These are phyloP conservation scores for Beroe forskalii DNA, from an alignment of 37 sponge, comb jelly and placozoan species.

Conservation along the genomic window DNA sequence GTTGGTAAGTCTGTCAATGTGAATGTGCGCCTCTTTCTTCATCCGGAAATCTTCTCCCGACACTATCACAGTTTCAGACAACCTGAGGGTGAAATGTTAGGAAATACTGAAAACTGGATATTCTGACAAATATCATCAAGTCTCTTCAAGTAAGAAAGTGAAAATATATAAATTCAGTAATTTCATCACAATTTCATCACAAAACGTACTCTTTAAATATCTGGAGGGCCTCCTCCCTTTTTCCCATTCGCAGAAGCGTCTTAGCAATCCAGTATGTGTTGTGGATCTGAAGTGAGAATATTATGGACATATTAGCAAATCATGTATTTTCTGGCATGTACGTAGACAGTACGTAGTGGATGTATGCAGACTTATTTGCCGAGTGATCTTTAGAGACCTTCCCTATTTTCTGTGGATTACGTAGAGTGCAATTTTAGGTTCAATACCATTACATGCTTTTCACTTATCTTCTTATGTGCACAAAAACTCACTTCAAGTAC, in stretches of 20 bases:
- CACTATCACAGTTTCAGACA: not conserved
- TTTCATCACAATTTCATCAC: no score
- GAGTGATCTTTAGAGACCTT: no score
- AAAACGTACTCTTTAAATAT: not conserved
- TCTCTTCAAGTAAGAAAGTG: not conserved
- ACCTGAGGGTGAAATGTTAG: not conserved
- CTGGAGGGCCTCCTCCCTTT: conserved; percentile 12
- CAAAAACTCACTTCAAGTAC: no score
- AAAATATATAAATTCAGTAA: no score
- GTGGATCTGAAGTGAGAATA: conserved; percentile 24
- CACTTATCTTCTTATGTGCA: no score
- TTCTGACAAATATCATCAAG: not conserved
- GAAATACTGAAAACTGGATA: not conserved
- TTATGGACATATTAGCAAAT: no score
- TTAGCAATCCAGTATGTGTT: conserved; percentile 31
- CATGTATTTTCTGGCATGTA: no score
- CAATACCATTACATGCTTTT: no score
- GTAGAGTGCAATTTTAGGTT: no score
- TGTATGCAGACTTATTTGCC: no score
- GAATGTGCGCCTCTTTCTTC: conserved; percentile 16
- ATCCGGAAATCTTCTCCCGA: conserved; percentile 28
- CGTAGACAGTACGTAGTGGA: no score
- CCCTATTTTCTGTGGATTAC: no score
- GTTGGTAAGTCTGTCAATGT: conserved; percentile 18
- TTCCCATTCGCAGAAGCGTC: not conserved